These are phyloP conservation scores for Globia sparganii DNA, from an alignment of 2,888 invertebrate genomes.

Conservation along the genomic window DNA sequence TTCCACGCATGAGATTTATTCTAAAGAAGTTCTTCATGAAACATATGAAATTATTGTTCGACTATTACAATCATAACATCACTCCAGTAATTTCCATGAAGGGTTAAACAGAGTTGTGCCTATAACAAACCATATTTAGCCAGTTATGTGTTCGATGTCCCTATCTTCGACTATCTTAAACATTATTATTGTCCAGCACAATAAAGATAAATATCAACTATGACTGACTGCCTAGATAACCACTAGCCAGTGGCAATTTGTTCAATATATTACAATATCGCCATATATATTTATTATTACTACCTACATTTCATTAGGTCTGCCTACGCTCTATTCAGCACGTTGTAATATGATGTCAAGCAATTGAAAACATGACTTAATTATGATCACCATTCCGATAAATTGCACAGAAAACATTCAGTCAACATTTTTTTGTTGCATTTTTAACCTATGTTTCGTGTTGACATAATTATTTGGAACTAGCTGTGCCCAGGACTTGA, in stretches of 20 bases:
- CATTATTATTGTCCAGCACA: constrained; percentile 12
- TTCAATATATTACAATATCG: constrained; percentile 21
- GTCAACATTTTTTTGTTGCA: not conserved
- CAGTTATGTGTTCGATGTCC: not conserved
- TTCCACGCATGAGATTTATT: too few relatives aligned
- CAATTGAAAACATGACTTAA: constrained; percentile 33
- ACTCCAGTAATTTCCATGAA: not conserved
- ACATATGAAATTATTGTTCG: not conserved
- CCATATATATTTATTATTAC: constrained; percentile 23
- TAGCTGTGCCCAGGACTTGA: too few relatives aligned
- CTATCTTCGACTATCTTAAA: not conserved
- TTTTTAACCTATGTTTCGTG: not conserved
- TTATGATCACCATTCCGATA: not conserved
- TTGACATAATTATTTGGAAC: not conserved
- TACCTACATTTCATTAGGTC: constrained; percentile 34
- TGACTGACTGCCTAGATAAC: not conserved
- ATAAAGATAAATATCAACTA: not conserved
- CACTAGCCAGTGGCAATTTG: constrained; percentile 30
- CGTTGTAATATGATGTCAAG: constrained; percentile 39
- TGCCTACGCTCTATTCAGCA: constrained; percentile 42
- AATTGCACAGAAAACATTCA: constrained; percentile 16
- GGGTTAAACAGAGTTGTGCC: not conserved
- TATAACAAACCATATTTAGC: not conserved
- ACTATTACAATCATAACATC: not conserved
- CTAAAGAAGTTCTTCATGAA: not conserved